Conservation (phyloP, 2,888 invertebrate species). For the Argynnis bischoffii region DNA sequence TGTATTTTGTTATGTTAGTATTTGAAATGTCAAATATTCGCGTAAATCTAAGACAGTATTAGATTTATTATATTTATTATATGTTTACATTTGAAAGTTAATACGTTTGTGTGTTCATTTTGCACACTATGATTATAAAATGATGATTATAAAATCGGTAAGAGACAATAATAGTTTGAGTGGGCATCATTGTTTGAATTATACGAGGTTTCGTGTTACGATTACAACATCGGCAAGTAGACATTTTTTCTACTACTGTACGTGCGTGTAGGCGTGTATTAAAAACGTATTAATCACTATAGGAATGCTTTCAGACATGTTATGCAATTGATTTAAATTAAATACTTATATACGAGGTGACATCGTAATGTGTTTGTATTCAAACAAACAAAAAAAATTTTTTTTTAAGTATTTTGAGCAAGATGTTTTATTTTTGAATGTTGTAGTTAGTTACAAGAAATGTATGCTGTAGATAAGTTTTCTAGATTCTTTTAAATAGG, state of each 20-base stretch:
- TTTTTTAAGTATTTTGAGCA: neutral
- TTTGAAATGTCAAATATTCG: no score
- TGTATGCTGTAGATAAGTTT: no score
- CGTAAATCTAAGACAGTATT: no score
- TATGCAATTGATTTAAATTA: constrained; percentile 30
- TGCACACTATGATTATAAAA: constrained; percentile 51
- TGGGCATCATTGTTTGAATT: constrained; percentile 66
- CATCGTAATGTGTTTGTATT: constrained; percentile 18
- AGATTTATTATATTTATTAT: no score
- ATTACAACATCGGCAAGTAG: constrained; percentile 63
- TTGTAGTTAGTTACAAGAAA: no score
- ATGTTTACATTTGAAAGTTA: no score
- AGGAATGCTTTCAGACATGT: constrained; percentile 39
- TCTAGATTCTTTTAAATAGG: no score
- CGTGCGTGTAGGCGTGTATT: constrained; percentile 51
- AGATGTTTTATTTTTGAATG: no score
- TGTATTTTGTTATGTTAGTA: no score
- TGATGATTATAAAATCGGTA: constrained; percentile 37
- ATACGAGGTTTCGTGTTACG: constrained; percentile 47
- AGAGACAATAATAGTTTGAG: constrained; percentile 55
- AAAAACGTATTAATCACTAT: constrained; percentile 59
- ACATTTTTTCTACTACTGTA: constrained; percentile 61
- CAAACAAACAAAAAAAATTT: no score
- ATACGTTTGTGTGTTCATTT: constrained; percentile 26
- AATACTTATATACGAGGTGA: constrained; percentile 29